These are phyloP conservation scores for Orthosia gothica DNA, from an alignment of 2,888 invertebrate genomes.

Conservation along the genomic window DNA sequence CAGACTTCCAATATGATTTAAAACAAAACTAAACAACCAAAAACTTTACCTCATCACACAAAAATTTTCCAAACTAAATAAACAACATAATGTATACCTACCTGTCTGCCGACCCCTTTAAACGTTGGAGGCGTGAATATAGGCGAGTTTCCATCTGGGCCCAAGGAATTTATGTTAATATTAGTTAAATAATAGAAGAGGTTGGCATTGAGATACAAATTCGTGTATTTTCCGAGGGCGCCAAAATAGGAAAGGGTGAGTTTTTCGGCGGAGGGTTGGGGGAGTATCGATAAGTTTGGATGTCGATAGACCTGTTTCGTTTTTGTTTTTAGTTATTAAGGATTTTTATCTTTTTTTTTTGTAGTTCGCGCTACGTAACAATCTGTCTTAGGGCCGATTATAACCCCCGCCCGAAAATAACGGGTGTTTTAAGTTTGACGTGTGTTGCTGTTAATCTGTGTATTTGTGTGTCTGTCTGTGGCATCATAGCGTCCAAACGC, in stretches of 20 bases:
- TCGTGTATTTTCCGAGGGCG: constrained; percentile 72
- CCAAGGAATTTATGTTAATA: constrained; percentile 77
- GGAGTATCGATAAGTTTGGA: constrained; percentile 51
- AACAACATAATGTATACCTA: constrained; percentile 7
- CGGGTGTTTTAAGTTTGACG: no score
- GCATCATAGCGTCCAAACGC: no score
- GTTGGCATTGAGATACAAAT: constrained; percentile 79
- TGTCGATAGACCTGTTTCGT: constrained; percentile 39
- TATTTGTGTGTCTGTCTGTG: no score
- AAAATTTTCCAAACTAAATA: constrained; percentile 24
- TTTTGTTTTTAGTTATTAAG: no score
- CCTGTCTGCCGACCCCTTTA: constrained; percentile 43
- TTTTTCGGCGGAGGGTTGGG: constrained; percentile 65
- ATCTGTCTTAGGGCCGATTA: no score
- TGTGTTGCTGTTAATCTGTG: no score
- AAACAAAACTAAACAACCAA: background rate
- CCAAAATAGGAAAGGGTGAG: constrained; percentile 74
- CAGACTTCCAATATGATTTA: background rate
- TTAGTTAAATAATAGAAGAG: constrained; percentile 80
- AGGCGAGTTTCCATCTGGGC: constrained; percentile 66
- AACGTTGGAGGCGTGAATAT: constrained; percentile 57
- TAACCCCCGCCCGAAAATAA: no score
- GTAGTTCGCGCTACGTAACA: no score
- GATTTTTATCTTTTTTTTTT: no score
- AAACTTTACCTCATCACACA: constrained; percentile 12